Base-by-base conservation (phyloP, 2,888 invertebrate species). In the Apomyelois bistriatella region DNA sequence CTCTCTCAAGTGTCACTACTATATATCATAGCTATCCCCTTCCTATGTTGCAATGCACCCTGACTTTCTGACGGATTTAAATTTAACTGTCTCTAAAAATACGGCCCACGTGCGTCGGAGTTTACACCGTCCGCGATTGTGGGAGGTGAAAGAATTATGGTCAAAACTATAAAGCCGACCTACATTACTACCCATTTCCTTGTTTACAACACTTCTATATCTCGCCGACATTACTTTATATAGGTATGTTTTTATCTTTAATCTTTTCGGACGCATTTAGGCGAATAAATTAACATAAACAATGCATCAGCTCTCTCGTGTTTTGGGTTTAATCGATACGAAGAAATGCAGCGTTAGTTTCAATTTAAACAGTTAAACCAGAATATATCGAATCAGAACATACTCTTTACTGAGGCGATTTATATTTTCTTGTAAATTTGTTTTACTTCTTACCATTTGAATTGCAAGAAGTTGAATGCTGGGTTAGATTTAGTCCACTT, bases 1-100 rank as follows among this genome's bases (percentile, higher is more conserved):
- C 74, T 79, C 78, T 81, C 76, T 79, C 72, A 79, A 76, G 77
- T 87, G 87, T 85, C 85, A 82, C 82, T 73, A 68, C 72, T 76
- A 76, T 70, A 66, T 74, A 77, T 80, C 77, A 82, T 75, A 79
- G 70, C 83, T 81, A 74, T 75, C 68, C 40, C 68, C 73, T 79
- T 74, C 76, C 72, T 73, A 74, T 77, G 74, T 69, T 62, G 74
- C 69, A 74, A 74, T 70, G 63, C 49, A 48, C 52, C 54, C 47
- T 51, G 53, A 54, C 59, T 60, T 56, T 57, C 58, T 47, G 56
- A 53, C 40, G 51, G 53, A 53, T 58, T 56, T 57, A 55, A 59
- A 57, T 59, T 46, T 57, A 58, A 54, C 55, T 51, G 51, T 48
- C 47, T 53, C 58, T 55, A 55, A 54, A 65, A 65, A 65, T 65